Evolutionary conservation across 2,797 vertebrate genomes (phyloP).

Genomic region (Rachycentron canadum): DNA sequence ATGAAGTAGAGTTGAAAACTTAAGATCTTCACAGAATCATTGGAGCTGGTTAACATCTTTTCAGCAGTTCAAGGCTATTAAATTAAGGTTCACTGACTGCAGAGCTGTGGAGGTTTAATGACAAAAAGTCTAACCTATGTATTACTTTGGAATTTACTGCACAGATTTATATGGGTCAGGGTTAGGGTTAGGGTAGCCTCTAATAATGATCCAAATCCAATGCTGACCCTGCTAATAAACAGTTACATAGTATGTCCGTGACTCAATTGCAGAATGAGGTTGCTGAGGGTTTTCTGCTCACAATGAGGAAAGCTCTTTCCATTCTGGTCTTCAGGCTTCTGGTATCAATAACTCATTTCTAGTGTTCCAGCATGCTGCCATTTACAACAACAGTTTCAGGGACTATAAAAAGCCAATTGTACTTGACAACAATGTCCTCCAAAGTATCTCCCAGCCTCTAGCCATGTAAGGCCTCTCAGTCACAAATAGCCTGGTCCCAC

Average conservation of each 20-base stretch:
- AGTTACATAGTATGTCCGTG: not conserved
- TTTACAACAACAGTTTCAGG: constrained; percentile 46
- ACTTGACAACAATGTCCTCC: constrained; percentile 62
- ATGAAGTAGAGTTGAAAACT: not conserved
- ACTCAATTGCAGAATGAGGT: not conserved
- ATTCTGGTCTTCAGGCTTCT: constrained; percentile 5
- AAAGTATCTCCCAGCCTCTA: constrained; percentile 48
- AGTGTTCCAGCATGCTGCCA: constrained; percentile 25
- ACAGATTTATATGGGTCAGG: too few species aligned
- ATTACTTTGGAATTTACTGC: not conserved
- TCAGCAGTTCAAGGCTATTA: not conserved
- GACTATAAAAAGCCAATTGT: constrained; percentile 74
- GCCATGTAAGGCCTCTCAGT: constrained; percentile 73
- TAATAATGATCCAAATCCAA: too few species aligned
- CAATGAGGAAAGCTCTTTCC: not conserved
- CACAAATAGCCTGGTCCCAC: constrained; percentile 74
- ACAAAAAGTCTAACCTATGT: not conserved
- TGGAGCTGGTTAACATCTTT: not conserved
- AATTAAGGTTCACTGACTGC: too few species aligned
- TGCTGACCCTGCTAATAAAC: not conserved
- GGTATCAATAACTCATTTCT: constrained; percentile 30
- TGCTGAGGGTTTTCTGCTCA: not conserved
- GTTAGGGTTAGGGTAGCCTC: too few species aligned
- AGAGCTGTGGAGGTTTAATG: too few species aligned
- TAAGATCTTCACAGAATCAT: not conserved